These are phyloP conservation scores for Agrilus mali DNA, from an alignment of 2,888 invertebrate genomes.

Conservation along the genomic window DNA sequence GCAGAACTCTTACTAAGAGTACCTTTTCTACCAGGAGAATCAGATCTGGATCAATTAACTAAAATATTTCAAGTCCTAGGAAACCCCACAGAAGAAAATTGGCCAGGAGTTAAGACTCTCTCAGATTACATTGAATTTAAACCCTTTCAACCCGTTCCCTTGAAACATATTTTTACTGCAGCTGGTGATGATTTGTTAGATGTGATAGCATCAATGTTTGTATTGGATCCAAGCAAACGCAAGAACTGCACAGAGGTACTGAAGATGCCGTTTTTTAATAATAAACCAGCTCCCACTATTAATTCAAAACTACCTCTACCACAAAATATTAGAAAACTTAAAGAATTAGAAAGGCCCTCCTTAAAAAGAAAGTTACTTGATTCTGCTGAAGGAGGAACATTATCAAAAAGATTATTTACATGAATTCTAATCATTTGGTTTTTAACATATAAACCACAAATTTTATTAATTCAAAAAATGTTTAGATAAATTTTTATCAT, in stretches of 20 bases:
- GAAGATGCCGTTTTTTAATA: conserved; percentile 82
- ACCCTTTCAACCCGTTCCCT: conserved; percentile 65
- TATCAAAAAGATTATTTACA: conserved; percentile 57
- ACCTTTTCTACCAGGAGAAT: conserved; percentile 92
- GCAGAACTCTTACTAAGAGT: conserved; percentile 85
- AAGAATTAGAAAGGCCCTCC: conserved; percentile 52
- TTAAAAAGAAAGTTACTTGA: conserved; percentile 67
- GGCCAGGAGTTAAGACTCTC: conserved; percentile 73
- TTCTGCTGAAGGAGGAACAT: conserved; percentile 52
- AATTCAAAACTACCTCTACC: conserved; percentile 77
- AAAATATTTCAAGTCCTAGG: conserved; percentile 93
- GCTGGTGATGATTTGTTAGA: conserved; percentile 84
- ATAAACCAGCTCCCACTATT: conserved; percentile 77
- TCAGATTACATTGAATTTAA: conserved; percentile 93
- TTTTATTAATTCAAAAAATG: too few relatives aligned
- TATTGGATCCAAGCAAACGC: conserved; percentile 71
- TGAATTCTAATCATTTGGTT: conserved; percentile 22
- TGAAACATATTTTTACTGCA: conserved; percentile 90
- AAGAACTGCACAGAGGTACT: conserved; percentile 74
- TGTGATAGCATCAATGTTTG: conserved; percentile 63
- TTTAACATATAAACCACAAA: too few relatives aligned
- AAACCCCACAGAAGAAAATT: conserved; percentile 81
- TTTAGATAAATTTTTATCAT: too few relatives aligned
- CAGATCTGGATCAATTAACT: conserved; percentile 91
- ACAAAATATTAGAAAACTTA: conserved; percentile 42